phyloP scores from a whole-genome alignment of 2,888 invertebrate genomes.

The Eledone cirrhosa region DNA sequence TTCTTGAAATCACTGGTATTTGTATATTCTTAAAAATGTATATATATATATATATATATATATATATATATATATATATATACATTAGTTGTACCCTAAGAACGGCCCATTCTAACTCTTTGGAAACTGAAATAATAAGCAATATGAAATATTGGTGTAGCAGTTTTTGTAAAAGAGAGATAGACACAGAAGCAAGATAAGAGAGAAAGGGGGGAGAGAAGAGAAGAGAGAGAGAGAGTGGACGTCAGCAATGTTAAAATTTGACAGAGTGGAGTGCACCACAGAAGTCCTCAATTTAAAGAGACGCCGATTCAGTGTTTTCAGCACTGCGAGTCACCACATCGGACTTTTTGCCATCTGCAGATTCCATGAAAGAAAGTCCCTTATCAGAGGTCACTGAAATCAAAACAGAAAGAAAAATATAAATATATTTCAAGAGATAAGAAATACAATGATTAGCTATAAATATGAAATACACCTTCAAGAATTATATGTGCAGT shows the following conservation, averaged over 20 bases:
- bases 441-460: too few relatives aligned
- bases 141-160: too few relatives aligned
- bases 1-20: neutral
- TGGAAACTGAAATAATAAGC: too few relatives aligned
- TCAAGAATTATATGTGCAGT: too few relatives aligned
- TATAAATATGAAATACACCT: too few relatives aligned
- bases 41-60: slow-evolving; percentile 2
- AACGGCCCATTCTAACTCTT: too few relatives aligned
- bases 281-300: neutral
- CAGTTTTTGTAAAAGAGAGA: neutral
- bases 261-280: neutral
- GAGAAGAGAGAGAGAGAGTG: neutral
- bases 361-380: neutral
- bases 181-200: neutral
- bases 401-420: neutral
- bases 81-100: too few relatives aligned
- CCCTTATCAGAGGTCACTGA: slow-evolving; percentile 19
- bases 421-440: neutral
- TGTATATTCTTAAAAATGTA: neutral
- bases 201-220: neutral
- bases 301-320: slow-evolving; percentile 17
- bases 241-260: neutral
- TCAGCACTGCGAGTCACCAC: neutral
- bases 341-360: slow-evolving; percentile 13
- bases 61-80: too few relatives aligned